Evolutionary conservation across 2,113 vertebrate genomes (phyloP), one percentile per base, ranked within the genome.

Genomic region (Podarcis muralis): DNA sequence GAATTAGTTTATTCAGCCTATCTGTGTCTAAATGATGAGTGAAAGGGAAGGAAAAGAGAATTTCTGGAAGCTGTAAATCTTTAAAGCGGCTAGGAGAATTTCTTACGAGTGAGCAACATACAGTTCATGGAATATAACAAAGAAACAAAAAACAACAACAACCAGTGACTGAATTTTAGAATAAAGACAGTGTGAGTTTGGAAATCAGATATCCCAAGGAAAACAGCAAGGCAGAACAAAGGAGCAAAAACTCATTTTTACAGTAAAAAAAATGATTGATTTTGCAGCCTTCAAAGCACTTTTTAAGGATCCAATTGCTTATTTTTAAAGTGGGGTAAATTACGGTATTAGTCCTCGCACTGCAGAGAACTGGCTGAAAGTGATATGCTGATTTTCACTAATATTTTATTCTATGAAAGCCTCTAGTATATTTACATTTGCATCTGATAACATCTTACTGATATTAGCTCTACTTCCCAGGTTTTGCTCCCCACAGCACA

Each of bases 11-110:
- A 84, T 75, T 82, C 74, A 89, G 1, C 85, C 88, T 72, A 88
- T 66, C 75, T 81, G 76, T 80, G 86, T 68, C 89, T 83, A 87
- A 92, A 82, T 83, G 89, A 92, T 85, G 93, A 91, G 32, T 86
- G 30, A 16, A 0, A 4, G 59, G 81, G 30, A 90, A 81, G 9
- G 66, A 85, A 74, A 93, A 43, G 53, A 1, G 43, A 53, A 77
- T 77, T 66, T 74, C 57, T 85, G 57, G 1, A 79, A 35, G 22
- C 18, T 37, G 40, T 88, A 80, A 87, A 12, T 71, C 1, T 83
- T 74, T 20, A 57, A 87, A 57, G 0, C 0, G 62, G 75, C 0
- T 0, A 89, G 59, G 77, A 53, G 32, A 75, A 43, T 91, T 86
- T 90, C 83, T 72, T 84, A 84, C n/a, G 83, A 32, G 53, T 74